Conservation (phyloP, 2,797 vertebrate genomes). For the Lithobates sylvaticus region DNA sequence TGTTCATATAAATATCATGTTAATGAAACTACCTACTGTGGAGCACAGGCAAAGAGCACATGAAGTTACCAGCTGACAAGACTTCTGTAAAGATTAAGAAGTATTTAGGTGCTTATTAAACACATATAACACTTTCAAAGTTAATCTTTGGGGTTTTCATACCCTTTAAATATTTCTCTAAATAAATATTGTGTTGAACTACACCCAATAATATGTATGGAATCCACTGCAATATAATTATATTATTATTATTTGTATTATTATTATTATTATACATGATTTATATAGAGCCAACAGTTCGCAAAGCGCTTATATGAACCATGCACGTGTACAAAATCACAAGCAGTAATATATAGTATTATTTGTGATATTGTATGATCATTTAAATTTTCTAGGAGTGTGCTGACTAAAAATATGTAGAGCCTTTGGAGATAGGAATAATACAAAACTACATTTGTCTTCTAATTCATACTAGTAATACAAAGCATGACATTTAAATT, state of each 20-base stretch:
- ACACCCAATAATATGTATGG: not conserved
- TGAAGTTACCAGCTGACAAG: too few relatives aligned
- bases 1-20: too few relatives aligned
- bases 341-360: not conserved
- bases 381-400: conserved; percentile 26
- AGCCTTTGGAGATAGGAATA: conserved; percentile 9
- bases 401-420: conserved; percentile 10
- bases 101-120: too few relatives aligned
- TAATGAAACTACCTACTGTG: too few relatives aligned
- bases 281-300: too few relatives aligned
- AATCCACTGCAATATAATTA: not conserved
- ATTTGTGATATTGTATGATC: conserved; percentile 14
- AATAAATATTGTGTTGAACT: not conserved
- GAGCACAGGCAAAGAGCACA: too few relatives aligned
- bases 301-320: too few relatives aligned
- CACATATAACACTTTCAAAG: too few relatives aligned
- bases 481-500: conserved; percentile 57
- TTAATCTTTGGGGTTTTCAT: too few relatives aligned
- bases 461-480: conserved; percentile 31
- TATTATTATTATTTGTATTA: too few relatives aligned
- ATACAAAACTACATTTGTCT: conserved; percentile 31
- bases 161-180: not conserved
- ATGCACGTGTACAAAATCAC: not conserved
- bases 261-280: too few relatives aligned
- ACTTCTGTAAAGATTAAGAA: too few relatives aligned